These are phyloP conservation scores for Pseudobourletiella spinata DNA, from an alignment of 1,140 invertebrate genomes.

Conservation along the genomic window DNA sequence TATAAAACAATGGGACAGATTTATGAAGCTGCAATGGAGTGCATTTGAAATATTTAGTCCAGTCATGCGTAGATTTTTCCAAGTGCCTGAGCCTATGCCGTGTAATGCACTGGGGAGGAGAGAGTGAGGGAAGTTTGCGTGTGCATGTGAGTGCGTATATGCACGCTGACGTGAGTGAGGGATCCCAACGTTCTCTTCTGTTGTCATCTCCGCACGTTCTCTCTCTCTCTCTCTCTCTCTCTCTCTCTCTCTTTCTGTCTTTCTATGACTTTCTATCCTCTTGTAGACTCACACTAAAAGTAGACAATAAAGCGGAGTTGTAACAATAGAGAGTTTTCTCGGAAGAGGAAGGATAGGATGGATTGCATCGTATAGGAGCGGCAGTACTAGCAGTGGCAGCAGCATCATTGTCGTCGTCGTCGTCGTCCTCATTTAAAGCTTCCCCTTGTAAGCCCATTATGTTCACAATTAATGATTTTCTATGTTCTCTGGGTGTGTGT, in stretches of 20 bases:
- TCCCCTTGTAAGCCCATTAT: slow-evolving; percentile 23
- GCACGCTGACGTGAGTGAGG: no score
- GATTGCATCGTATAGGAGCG: not conserved
- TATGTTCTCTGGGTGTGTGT: not conserved
- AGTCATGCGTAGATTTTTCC: not conserved
- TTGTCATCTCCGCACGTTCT: no score
- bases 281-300: not conserved
- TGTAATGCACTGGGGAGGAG: no score
- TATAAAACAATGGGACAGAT: no score
- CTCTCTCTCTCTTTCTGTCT: no score
- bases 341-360: not conserved
- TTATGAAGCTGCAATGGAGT: not conserved
- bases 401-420: no score
- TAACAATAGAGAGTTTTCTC: not conserved
- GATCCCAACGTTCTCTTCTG: no score
- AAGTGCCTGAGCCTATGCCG: no score
- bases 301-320: not conserved
- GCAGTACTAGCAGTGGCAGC: no score
- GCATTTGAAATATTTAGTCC: not conserved
- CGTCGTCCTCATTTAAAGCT: slow-evolving; percentile 7
- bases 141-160: not conserved
- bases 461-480: slow-evolving; percentile 26
- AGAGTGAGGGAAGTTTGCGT: no score
- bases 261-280: not conserved
- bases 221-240: no score